Evolutionary conservation across 2,888 invertebrate species (phyloP).

Genomic region (Dicyrtomina minuta): DNA sequence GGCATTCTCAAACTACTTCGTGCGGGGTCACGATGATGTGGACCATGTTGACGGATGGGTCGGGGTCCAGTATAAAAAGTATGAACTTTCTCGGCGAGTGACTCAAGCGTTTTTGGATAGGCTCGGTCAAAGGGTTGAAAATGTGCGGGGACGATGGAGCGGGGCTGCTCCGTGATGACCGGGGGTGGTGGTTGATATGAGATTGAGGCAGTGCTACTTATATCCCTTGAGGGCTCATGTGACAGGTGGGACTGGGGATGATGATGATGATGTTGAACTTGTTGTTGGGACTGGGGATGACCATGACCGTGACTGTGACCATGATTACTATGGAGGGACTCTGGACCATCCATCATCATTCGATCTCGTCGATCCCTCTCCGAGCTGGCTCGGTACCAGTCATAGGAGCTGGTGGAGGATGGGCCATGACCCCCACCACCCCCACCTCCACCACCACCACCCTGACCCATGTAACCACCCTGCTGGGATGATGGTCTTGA

Average conservation of each 20-base stretch:
- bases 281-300: conserved; percentile 17
- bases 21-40: conserved; percentile 13
- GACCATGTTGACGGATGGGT: conserved; percentile 48
- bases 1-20: conserved; percentile 59
- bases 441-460: not conserved
- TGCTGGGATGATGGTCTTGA: conserved; percentile 51
- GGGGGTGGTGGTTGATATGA: conserved; percentile 77
- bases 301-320: conserved; percentile 25
- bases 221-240: conserved; percentile 57
- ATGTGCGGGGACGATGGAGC: conserved; percentile 70
- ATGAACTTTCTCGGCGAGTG: conserved; percentile 88
- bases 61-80: conserved; percentile 71
- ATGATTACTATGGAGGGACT: conserved; percentile 19
- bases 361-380: conserved; percentile 5
- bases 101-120: conserved; percentile 81
- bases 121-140: conserved; percentile 85
- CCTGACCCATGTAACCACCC: conserved; percentile 28
- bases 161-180: conserved; percentile 88
- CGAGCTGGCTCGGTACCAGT: conserved; percentile 39
- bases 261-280: conserved; percentile 8
- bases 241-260: conserved; percentile 56
- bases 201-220: conserved; percentile 58
- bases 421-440: conserved; percentile 7
- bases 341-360: not conserved
- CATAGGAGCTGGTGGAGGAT: conserved; percentile 36